Evolutionary conservation across 1,140 invertebrate species (phyloP).

Genomic region (Watersipora subatra): DNA sequence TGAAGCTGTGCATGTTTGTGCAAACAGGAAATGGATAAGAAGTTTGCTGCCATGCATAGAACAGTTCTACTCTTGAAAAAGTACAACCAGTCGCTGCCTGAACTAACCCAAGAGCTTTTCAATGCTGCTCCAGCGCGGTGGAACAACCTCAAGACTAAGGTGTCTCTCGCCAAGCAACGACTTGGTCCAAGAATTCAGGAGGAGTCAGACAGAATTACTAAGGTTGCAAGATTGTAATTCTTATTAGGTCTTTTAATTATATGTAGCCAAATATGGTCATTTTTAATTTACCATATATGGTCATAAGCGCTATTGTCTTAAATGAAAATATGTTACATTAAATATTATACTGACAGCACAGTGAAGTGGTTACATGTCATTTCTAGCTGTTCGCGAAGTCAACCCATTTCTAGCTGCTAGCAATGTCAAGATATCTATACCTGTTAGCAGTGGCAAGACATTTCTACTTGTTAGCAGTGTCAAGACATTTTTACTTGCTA

Average conservation of each 20-base stretch:
- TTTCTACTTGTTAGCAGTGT: not conserved
- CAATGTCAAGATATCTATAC: no score
- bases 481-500: not conserved
- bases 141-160: slow-evolving; percentile 39
- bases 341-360: no score
- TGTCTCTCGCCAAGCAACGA: slow-evolving; percentile 39
- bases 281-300: not conserved
- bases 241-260: slow-evolving; percentile 6
- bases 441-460: no score
- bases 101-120: slow-evolving; percentile 29
- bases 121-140: slow-evolving; percentile 32
- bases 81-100: slow-evolving; percentile 33
- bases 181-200: slow-evolving; percentile 39
- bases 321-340: no score
- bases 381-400: no score
- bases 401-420: no score
- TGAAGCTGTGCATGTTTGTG: no score
- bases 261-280: slow-evolving; percentile 1
- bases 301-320: no score
- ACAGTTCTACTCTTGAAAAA: slow-evolving; percentile 36
- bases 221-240: slow-evolving; percentile 17
- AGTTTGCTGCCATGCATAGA: slow-evolving; percentile 36
- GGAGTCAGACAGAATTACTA: slow-evolving; percentile 35
- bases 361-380: no score
- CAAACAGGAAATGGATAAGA: slow-evolving; percentile 37